Percentiles rank a stretch among this genome's conserved stretches.
phyloP scores from a whole-genome alignment of 2,113 vertebrate genomes.

The Burhinus oedicnemus region DNA sequence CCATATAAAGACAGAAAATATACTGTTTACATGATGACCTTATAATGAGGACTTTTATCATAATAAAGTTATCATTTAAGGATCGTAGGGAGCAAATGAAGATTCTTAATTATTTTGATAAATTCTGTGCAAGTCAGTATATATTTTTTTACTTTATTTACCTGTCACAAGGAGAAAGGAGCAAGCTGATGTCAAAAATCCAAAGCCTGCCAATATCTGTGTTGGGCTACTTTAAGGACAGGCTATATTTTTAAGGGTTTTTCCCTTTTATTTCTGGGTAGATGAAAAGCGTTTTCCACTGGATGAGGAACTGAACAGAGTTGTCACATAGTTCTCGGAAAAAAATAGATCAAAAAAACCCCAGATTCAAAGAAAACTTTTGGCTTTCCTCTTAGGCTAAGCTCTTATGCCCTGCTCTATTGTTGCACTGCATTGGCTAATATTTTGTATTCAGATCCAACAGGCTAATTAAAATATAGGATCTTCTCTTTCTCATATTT shows the following conservation, averaged over 20 bases:
- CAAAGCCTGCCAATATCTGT: not conserved
- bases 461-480: not conserved
- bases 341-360: not conserved
- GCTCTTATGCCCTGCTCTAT: not conserved
- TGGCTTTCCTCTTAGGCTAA: not conserved
- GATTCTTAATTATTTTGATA: not conserved
- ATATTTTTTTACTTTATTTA: not conserved
- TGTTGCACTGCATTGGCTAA: not conserved
- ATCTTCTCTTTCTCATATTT: not conserved
- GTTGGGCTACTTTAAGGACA: not conserved
- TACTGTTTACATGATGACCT: not conserved
- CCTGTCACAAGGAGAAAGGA: not conserved
- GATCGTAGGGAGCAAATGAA: not conserved
- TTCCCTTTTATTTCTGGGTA: not conserved
- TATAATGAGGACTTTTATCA: not conserved
- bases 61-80: not conserved
- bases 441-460: not conserved
- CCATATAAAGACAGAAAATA: not conserved
- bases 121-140: not conserved
- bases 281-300: not conserved
- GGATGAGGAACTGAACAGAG: not conserved
- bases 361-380: not conserved
- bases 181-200: not conserved
- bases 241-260: not conserved
- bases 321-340: not conserved